Base-by-base conservation (phyloP, 2,113 vertebrate species). In the Neodontobutis hainanensis region DNA sequence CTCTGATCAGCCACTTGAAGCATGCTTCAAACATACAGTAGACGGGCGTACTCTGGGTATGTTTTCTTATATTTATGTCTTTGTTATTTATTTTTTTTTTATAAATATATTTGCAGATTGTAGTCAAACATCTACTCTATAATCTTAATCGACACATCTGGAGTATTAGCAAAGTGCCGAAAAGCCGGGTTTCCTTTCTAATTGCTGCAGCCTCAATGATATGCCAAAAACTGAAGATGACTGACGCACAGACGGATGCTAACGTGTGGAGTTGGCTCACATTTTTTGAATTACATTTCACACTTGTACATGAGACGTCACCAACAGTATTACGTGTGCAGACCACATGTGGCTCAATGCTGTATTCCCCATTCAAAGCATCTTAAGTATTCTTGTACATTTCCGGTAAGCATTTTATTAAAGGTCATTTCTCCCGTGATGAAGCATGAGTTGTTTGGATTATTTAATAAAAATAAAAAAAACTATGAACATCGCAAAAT, bases 71-170 rank as follows among this genome's bases (percentile, higher is more conserved):
- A 92, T 82, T 58, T 91, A 86, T 94, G 90, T 92, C 91, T 89
- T 82, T 93, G 90, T 93, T 95, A 95, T 95, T 96, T 95, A 93
- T 94, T 94, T 92, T 58, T 89, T 92, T 58, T 89, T 77, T 77
- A 91, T 90, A 87, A 81, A 77, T 91, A 91, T 85, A 83, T 93
- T 92, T 90, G 80, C 89, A 89, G 89, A 87, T 89, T 93, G 86
- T 87, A 86, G 91, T 88, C 82, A 72, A 90, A 88, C 85, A 69
- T 89, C 90, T 86, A 83, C 86, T 70, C 73, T 82, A 63, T 83
- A 12, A 84, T 87, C 77, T 68, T 89, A 90, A 72, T 5, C 82
- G 46, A 65, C 32, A 61, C 62, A 8, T 58, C 62, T 73, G 8
- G 6, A 77, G 69, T 78, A 77, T 81, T 88, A 86, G 75, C 86